A percentile compares a stretch with the other conserved stretches of the same genome.
Evolutionary conservation across 2,888 invertebrate genomes (phyloP).

Genomic region (Hemaris fuciformis): DNA sequence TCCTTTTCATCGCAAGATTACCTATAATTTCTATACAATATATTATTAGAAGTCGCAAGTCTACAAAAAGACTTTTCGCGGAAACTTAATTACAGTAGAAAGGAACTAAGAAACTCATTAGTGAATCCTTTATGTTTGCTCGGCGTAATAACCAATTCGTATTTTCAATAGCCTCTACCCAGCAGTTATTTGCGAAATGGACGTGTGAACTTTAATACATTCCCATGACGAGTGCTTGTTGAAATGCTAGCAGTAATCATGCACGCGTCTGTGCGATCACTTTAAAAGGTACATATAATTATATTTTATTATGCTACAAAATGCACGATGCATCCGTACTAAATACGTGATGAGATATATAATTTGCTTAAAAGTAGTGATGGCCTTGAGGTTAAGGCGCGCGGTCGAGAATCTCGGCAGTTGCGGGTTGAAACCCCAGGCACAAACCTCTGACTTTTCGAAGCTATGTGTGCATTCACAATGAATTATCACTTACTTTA

Average conservation of each 20-base stretch:
- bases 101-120: not conserved
- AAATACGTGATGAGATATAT: not conserved
- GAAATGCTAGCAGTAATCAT: constrained; percentile 38
- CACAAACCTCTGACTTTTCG: no score
- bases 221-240: constrained; percentile 36
- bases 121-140: not conserved
- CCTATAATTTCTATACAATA: not conserved
- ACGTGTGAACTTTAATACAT: constrained; percentile 53
- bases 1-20: not conserved
- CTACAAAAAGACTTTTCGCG: not conserved
- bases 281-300: not conserved
- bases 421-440: no score
- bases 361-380: not conserved
- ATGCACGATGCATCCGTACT: not conserved
- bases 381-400: no score
- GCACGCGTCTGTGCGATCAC: not conserved
- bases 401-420: no score
- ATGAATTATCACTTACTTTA: no score
- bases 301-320: not conserved
- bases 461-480: no score
- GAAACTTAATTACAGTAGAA: not conserved
- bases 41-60: not conserved
- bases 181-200: constrained; percentile 37
- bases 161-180: constrained; percentile 18
- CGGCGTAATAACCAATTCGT: constrained; percentile 13